These are phyloP conservation scores for Daptonema setosum DNA, from an alignment of 2,888 invertebrate genomes.

Conservation along the genomic window DNA sequence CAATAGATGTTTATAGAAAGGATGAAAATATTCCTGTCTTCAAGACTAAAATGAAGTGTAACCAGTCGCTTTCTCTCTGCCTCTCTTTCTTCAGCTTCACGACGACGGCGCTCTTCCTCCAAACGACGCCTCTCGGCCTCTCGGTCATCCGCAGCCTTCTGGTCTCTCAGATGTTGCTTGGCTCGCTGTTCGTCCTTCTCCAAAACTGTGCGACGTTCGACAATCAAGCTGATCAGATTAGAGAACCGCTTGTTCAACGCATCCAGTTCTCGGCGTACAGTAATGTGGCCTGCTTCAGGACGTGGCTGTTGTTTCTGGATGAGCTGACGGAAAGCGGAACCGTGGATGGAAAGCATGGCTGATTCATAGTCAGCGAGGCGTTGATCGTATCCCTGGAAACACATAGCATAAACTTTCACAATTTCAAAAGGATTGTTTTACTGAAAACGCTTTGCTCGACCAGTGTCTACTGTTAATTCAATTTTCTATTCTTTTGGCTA, in stretches of 20 bases:
- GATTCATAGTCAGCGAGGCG: constrained; percentile 59
- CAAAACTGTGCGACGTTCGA: constrained; percentile 2
- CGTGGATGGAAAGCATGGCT: constrained; percentile 35
- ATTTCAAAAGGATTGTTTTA: too few species aligned
- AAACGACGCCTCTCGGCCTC: not conserved
- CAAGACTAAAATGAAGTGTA: not conserved
- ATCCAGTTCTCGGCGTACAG: constrained; percentile 7
- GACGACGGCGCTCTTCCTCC: not conserved
- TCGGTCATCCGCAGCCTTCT: not conserved
- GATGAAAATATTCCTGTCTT: too few species aligned
- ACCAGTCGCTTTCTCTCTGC: too few species aligned
- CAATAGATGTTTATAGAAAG: too few species aligned
- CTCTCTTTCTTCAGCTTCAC: too few species aligned
- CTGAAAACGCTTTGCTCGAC: too few species aligned
- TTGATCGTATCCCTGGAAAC: constrained; percentile 55
- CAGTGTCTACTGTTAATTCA: too few species aligned
- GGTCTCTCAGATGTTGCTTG: too few species aligned
- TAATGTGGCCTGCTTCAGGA: constrained; percentile 1
- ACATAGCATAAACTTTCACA: too few species aligned
- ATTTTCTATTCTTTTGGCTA: too few species aligned
- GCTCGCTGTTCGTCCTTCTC: not conserved
- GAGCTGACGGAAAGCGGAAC: not conserved
- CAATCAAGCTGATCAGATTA: constrained; percentile 4
- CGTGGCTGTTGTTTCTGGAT: not conserved
- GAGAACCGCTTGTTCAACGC: constrained; percentile 7